Percentiles rank a stretch among this genome's conserved stretches.
Evolutionary conservation across 2,888 invertebrate genomes (phyloP).

Genomic region (Anoplius nigerrimus): DNA sequence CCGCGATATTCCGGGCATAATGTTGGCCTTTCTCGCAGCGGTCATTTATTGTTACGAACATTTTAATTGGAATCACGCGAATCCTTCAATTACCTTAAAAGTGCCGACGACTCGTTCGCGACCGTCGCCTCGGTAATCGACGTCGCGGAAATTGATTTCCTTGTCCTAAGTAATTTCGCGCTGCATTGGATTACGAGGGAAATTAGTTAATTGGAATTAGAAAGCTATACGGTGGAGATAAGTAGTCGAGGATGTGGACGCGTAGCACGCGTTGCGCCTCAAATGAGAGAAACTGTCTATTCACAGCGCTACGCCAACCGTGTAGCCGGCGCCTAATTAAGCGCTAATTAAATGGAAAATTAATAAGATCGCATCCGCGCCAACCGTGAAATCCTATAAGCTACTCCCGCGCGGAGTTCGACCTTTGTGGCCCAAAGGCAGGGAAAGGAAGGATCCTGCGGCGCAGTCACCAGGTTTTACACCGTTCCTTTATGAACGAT

Average conservation of each 20-base stretch:
- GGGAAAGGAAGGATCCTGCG: conserved; percentile 21
- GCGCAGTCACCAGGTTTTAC: conserved; percentile 3
- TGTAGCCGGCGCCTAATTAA: conserved; percentile 59
- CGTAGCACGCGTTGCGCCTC: too few species aligned
- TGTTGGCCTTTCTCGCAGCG: background rate
- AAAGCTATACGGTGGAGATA: background rate
- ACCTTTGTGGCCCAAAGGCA: conserved; percentile 18
- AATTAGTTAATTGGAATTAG: background rate
- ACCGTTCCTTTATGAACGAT: too few species aligned
- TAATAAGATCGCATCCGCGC: conserved; percentile 62
- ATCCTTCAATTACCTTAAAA: background rate
- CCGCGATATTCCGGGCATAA: background rate
- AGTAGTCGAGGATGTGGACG: too few species aligned
- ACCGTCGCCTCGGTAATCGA: too few species aligned
- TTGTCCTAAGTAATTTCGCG: background rate
- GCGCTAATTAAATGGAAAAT: conserved; percentile 68
- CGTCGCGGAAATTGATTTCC: too few species aligned
- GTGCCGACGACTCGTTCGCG: too few species aligned
- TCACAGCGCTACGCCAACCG: conserved; percentile 24
- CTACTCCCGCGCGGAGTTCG: conserved; percentile 40
- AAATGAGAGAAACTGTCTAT: conserved; percentile 6
- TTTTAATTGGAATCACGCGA: background rate
- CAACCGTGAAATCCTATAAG: conserved; percentile 60
- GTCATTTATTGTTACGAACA: background rate
- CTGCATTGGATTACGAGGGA: too few species aligned